phyloP scores from a whole-genome alignment of 2,888 invertebrate species.

The Baccha elongata region DNA sequence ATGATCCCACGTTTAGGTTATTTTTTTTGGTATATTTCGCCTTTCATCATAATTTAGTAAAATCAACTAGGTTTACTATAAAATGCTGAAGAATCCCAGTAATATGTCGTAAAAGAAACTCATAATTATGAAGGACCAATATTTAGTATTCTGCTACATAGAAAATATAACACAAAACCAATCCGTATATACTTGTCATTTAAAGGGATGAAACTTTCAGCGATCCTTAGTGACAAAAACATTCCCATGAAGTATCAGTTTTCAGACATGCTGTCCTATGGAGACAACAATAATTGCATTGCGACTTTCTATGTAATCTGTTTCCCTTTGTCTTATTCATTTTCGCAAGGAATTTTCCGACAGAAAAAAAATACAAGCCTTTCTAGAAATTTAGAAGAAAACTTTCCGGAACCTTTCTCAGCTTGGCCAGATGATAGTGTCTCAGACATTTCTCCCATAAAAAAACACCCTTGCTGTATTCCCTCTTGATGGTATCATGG shows the following conservation, averaged over 20 bases:
- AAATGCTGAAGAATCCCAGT: no score
- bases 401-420: constrained; percentile 14
- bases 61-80: no score
- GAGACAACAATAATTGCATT: constrained; percentile 53
- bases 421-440: constrained; percentile 42
- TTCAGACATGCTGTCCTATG: constrained; percentile 15
- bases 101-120: no score
- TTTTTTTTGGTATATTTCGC: no score
- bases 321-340: constrained; percentile 43
- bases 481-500: constrained; percentile 42
- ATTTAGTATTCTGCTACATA: no score
- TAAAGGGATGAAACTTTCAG: neutral
- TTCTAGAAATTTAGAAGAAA: constrained; percentile 21
- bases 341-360: constrained; percentile 12
- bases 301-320: constrained; percentile 48
- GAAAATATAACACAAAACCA: neutral
- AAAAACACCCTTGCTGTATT: constrained; percentile 1
- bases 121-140: no score
- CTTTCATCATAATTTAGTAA: no score
- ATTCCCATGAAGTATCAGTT: constrained; percentile 1
- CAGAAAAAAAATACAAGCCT: constrained; percentile 34
- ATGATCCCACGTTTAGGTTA: no score
- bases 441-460: constrained; percentile 35
- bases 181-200: neutral
- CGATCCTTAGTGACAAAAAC: neutral